These are phyloP conservation scores for Aphodius sticticus DNA, from an alignment of 2,888 invertebrate genomes.

Conservation along the genomic window DNA sequence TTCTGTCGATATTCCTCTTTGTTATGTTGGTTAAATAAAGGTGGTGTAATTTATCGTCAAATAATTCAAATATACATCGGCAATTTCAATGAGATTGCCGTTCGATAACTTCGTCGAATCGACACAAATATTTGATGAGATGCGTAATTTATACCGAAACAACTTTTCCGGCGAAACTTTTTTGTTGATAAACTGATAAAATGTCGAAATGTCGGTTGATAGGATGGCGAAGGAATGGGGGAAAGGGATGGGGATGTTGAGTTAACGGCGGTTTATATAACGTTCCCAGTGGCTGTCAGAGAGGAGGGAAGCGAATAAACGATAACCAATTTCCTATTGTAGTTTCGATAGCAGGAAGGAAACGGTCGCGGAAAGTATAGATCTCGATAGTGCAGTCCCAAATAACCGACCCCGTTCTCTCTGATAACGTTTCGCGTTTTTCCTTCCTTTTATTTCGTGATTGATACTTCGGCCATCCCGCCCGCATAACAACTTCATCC, in stretches of 20 bases:
- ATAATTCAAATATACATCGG: too few relatives aligned
- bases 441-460: slow-evolving; percentile 39
- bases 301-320: slow-evolving; percentile 39
- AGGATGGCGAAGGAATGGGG: not conserved
- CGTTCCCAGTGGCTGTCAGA: slow-evolving; percentile 16
- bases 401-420: slow-evolving; percentile 31
- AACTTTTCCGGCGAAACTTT: not conserved
- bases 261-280: slow-evolving; percentile 29
- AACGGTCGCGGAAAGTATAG: slow-evolving; percentile 39
- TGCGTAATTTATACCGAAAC: slow-evolving; percentile 4
- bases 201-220: not conserved
- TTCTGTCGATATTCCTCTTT: too few relatives aligned
- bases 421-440: slow-evolving; percentile 41
- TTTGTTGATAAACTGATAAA: slow-evolving; percentile 4
- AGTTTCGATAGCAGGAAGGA: slow-evolving; percentile 40
- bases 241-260: not conserved
- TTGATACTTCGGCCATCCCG: slow-evolving; percentile 30
- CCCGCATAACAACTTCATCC: not conserved
- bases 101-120: not conserved
- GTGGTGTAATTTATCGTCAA: too few relatives aligned
- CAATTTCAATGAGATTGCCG: not conserved
- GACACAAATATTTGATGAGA: not conserved
- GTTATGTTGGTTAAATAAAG: too few relatives aligned
- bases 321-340: slow-evolving; percentile 43
- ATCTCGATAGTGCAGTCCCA: slow-evolving; percentile 40